Evolutionary conservation across 1,140 invertebrate species (phyloP), one percentile per base, ranked within the genome.

Genomic region (Drosophila pseudoananassae): DNA sequence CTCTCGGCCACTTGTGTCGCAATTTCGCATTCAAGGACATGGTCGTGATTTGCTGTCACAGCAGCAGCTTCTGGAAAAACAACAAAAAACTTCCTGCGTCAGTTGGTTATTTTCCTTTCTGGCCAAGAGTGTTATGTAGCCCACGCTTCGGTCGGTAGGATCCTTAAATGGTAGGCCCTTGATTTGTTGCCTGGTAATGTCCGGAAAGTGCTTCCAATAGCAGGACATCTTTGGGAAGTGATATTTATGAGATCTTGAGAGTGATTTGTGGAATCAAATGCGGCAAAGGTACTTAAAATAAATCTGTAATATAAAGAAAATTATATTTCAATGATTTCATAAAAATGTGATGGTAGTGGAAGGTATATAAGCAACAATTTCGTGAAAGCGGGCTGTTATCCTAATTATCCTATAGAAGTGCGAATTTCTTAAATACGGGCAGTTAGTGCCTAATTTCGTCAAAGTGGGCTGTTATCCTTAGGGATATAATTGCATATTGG

Each of bases 1-100:
- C 58, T 45, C n/a, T 45, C n/a, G 14, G 36, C 45, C 17, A 49
- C 51, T 63, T 68, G 70, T 74, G 59, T 76, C 73, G 81, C 73
- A 73, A 81, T 87, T 87, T 77, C 45, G 27, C 31, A 59, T 81
- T 85, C 82, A 78, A 87, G 81, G 82, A 85, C 78, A 82, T 66
- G 58, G 65, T 51, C 50, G 59, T 74, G 81, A 85, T 84, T 82
- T 69, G 46, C 61, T 53, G 31, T 17, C 36, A 56, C 47, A 54
- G 29, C 27, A 53, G 47, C 33, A 68, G 25, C 17, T 56, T 25
- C 31, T 47, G 33, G 10, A 36, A 54, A 56, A 56, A 69, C 38
- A 47, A 68, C 50, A 56, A 68, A 27, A 27, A 15, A 40, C 68
- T 76, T 78, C 57, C 36, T 87, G 54, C 82, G 68, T 77, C 82